Base-by-base conservation (phyloP, 2,888 invertebrate species). In the Spodoptera picta region DNA sequence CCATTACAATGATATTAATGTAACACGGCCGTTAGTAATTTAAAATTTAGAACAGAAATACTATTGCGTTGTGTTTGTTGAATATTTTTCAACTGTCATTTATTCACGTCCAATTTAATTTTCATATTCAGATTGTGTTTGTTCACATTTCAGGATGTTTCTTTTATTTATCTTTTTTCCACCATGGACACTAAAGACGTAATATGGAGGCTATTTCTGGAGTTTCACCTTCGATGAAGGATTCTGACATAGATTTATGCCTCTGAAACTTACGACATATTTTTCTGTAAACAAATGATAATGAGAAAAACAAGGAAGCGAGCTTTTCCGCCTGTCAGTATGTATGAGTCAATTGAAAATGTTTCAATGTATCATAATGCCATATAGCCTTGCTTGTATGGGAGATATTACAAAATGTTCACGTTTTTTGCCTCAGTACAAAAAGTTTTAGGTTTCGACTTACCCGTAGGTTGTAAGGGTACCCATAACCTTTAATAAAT, bases 41-140 rank as follows among this genome's bases (percentile, higher is more conserved):
- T 91, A 78, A 90, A 92, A 91, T 92, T 89, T 87, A 92, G 90
- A 92, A 76, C 86, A 89, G 87, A 83, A 74, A 81, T 77, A 79
- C 83, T 80, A 87, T 90, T 90, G 89, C 87, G 88, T 83, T 78
- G 81, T 65, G 87, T 81, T 79, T 68, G 72, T 82, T 83, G 87
- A 87, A 89, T 89, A 87, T 85, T 83, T 81, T 82, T 83, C 78
- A 78, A 80, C 79, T 69, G 85, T 79, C 87, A 89, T 91, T 90
- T 90, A 81, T 90, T 80, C 82, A 84, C 73, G 89, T 89, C 88
- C 76, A 73, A 70, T 65, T 73, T 74, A 69, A 88, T 88, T 89
- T 90, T 91, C 87, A 89, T 90, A 91, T 92, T 89, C 87, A 90
- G 82, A 83, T 86, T 77, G 71, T 76, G 81, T 83, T 82, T 81